Base-by-base conservation (phyloP, 1,140 invertebrate species). In the Calephelis nemesis region DNA sequence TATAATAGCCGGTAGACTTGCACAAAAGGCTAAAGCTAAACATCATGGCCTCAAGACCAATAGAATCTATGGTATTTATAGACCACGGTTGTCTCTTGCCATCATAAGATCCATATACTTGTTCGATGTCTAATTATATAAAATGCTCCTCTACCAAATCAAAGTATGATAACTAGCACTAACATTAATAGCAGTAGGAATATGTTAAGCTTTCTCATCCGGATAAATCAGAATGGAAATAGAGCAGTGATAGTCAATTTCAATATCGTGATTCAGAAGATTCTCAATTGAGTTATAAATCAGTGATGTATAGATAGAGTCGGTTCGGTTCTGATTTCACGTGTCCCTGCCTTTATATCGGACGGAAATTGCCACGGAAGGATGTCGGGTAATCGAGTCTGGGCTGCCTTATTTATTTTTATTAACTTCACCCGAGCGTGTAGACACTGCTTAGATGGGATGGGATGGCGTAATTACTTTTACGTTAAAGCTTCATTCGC, bases 351-450 rank as follows among this genome's bases (percentile, higher is more conserved):
- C 66, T 74, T 77, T 87, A 87, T 83, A 80, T 82, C 70, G 68
- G 75, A 80, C 79, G 83, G 81, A 88, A 88, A 88, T 85, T 83
- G 84, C 77, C 65, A 78, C 82, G 80, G 81, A 85, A 83, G 85
- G 81, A 83, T 83, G 78, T 81, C 82, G 78, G 70, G 58, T 63
- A 65, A 68, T 74, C 74, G 72, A 74, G 73, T 47, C 77, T 68
- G 71, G 19, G 52, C 52, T 63, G 74, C 74, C 76, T 87, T 88
- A 84, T 88, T 88, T 88, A 88, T 85, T 87, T 88, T 84, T 88
- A 84, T 83, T 85, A 77, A 77, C 73, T 77, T 73, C 67, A 63
- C 63, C 73, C 73, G 66, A 72, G 70, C 70, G 70, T 72, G 63
- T 64, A 45, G 30, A 58, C 54, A 65, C 52, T 50, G 42, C 63